Percentiles rank a stretch among this genome's conserved stretches.
phyloP scores from a whole-genome alignment of 2,888 invertebrate genomes.

The Mesorhabditis sp. region DNA sequence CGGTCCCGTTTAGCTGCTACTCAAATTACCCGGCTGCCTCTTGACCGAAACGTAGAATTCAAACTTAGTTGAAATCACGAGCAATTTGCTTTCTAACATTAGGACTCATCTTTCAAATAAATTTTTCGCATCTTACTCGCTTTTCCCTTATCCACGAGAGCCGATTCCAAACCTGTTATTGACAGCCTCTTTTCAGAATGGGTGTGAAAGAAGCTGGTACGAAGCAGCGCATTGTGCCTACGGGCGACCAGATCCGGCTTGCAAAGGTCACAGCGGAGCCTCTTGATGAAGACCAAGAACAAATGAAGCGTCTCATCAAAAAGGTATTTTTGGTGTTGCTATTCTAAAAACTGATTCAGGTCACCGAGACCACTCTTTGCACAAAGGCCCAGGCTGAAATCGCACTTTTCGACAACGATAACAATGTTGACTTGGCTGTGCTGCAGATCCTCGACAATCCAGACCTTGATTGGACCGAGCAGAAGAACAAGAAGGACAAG shows the following conservation, averaged over 20 bases:
- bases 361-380: slow-evolving; percentile 52
- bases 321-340: slow-evolving; percentile 22
- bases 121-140: no score
- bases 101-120: no score
- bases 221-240: slow-evolving; percentile 17
- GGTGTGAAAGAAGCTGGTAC: slow-evolving; percentile 32
- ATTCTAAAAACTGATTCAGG: slow-evolving; percentile 24
- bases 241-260: slow-evolving; percentile 36
- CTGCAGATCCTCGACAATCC: slow-evolving; percentile 40
- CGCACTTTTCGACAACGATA: slow-evolving; percentile 46
- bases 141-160: no score
- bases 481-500: slow-evolving; percentile 42
- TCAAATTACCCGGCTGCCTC: no score
- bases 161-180: no score
- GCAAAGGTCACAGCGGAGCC: slow-evolving; percentile 35
- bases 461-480: slow-evolving; percentile 46
- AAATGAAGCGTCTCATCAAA: slow-evolving; percentile 39
- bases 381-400: slow-evolving; percentile 48
- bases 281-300: slow-evolving; percentile 24
- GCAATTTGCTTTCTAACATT: no score
- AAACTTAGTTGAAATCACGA: no score
- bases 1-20: no score
- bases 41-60: no score
- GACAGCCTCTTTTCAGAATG: slow-evolving; percentile 18
- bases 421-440: slow-evolving; percentile 45